Base-by-base conservation (phyloP, 2,113 vertebrate species). In the Octodon degus region DNA sequence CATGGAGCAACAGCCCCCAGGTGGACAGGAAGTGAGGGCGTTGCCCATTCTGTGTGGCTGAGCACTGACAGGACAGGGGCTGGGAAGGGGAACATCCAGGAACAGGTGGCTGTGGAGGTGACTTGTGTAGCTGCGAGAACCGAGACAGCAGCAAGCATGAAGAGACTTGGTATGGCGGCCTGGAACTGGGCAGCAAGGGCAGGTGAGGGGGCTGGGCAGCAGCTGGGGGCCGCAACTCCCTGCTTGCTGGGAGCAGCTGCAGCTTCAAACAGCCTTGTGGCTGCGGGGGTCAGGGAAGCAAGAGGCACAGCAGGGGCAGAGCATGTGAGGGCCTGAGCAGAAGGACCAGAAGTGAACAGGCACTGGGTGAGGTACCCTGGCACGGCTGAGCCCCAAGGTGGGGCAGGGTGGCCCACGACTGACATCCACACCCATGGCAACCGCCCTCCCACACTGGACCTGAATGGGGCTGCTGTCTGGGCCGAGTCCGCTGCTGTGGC, bases 401-500 rank as follows among this genome's bases (percentile, higher is more conserved):
- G 0, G 70, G 19, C 47, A 76, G 50, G 34, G 11, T 0, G 1
- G 32, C 3, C 2, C 22, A 32, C 11, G 4, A 4, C 12, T 43
- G 65, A 30, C 30, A 1, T 25, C 19, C 1, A 0, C n/a, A 14
- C 58, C 30, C 3, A 22, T 43, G 67, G 37, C 9, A 17, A 2
- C 16, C 3, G 3, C 30, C 34, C 37, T 0, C 11, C 10, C 32
- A 17, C 55, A 58, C 55, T 24, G 7, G 27, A 4, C 60, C 95
- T 58, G 5, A 20, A 11, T 0, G 14, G 81, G n/a, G 1, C 11
- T 70, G 24, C 16, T 1, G 43, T 72, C 65, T 20, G 25, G n/a
- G 0, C 53, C 17, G 6, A 37, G n/a, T 11, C 58, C n/a, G 7
- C 2, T 2, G 20, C 60, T 47, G 20, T n/a, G 11, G 34, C 65